Base-by-base conservation (phyloP, 2,888 invertebrate species). In the Gibbula magus region DNA sequence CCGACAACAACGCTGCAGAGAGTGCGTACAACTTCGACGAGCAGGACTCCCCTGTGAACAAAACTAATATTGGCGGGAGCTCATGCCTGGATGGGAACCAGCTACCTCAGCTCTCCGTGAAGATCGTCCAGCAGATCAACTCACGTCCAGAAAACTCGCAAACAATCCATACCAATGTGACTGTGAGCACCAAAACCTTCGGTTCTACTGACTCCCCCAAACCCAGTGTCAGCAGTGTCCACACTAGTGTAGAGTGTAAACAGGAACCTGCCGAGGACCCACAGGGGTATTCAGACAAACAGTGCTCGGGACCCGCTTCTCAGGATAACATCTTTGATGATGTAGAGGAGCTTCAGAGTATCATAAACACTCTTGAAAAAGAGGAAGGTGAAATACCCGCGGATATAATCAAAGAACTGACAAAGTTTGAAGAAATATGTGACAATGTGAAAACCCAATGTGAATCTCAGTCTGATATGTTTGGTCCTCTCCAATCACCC, bases 151-250 rank as follows among this genome's bases (percentile, higher is more conserved):
- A 96, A 91, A 96, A 96, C 91, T 96, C 97, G 77, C 97, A 97
- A 91, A 97, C 97, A 93, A 97, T 97, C 96, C 90, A 90, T 79
- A 97, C 97, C 86, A 97, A 97, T 94, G 97, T 97, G 80, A 97
- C 97, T 77, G 97, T 97, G 84, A 97, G 97, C 78, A 88, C 91
- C 52, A 89, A 89, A 93, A 84, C 80, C 66, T 84, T 84, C 78
- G 75, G 80, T 70, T 56, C 81, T 1, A 22, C 53, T 5, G 79
- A 76, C 51, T 79, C 81, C 3, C 81, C 78, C 2, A 78, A 81
- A 67, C 70, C 75, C 35, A 74, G 81, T 53, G 86, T 87, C 61
- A 84, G 86, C 10, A 88, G 86, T 77, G 81, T 86, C 22, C 85
- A 86, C 79, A 86, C 89, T 13, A 88, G 86, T 79, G 86, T 89